Conservation (phyloP, 2,797 vertebrate species). For the Eulemur coronatus region DNA sequence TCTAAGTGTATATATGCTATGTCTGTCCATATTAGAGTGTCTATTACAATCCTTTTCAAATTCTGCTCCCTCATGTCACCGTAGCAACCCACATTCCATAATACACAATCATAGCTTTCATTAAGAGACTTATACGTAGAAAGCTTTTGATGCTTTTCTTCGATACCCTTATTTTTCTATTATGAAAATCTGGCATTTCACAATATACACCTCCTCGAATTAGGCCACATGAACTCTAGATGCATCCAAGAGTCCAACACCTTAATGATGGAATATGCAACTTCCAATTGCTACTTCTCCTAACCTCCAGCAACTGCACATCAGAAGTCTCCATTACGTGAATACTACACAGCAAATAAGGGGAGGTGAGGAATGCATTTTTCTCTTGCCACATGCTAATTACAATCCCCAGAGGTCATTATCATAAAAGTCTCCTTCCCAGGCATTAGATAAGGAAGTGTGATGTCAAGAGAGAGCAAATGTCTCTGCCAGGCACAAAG, state of each 20-base stretch:
- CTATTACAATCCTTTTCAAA: slow-evolving; percentile 37
- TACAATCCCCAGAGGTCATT: neutral
- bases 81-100: slow-evolving; percentile 25
- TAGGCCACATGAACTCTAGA: neutral
- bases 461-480: neutral
- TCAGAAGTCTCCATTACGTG: neutral
- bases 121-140: neutral
- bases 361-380: neutral
- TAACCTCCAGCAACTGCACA: neutral
- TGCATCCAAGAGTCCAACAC: neutral
- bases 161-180: neutral
- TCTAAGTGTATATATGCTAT: neutral
- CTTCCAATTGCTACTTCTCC: neutral
- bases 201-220: neutral
- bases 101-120: slow-evolving; percentile 24
- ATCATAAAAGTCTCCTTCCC: neutral
- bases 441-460: neutral
- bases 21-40: neutral
- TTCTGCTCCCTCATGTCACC: neutral
- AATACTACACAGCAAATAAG: neutral
- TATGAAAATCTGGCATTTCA: neutral
- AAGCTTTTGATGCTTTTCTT: slow-evolving; percentile 19
- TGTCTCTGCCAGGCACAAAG: neutral
- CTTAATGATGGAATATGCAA: neutral
- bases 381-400: neutral